phyloP scores from a whole-genome alignment of 2,797 vertebrate species.

The Otolemur crassicaudatus region DNA sequence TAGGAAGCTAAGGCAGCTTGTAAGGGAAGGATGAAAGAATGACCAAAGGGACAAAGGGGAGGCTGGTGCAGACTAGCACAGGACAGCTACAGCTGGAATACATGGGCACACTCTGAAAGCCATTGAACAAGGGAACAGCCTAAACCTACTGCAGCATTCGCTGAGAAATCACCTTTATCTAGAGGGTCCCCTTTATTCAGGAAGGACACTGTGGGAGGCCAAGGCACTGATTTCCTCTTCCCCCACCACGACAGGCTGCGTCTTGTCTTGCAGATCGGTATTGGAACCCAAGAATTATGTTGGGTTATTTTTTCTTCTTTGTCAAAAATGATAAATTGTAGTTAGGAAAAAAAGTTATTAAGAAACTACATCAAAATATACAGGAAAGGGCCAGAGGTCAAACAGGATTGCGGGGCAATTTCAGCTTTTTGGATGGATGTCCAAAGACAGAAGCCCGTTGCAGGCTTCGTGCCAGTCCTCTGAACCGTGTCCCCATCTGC shows the following conservation, averaged over 20 bases:
- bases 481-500: not conserved
- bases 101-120: not conserved
- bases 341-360: not conserved
- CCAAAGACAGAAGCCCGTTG: fast-evolving
- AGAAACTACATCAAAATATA: not conserved
- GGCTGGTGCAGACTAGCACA: not conserved
- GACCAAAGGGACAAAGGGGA: no score
- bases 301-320: not conserved
- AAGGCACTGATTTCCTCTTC: not conserved
- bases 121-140: not conserved
- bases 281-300: not conserved
- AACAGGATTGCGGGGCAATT: fast-evolving
- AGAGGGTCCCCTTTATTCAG: fast-evolving
- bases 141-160: not conserved
- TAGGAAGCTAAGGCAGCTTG: not conserved
- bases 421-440: not conserved
- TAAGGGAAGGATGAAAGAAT: not conserved
- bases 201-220: not conserved
- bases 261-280: not conserved
- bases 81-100: fast-evolving
- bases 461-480: not conserved
- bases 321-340: not conserved
- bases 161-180: not conserved
- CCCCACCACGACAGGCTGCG: not conserved
- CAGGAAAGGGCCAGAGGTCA: not conserved